A percentile compares a stretch with the other conserved stretches of the same genome.
Conservation (phyloP, 2,797 vertebrate genomes). For the Sylvia borin region DNA sequence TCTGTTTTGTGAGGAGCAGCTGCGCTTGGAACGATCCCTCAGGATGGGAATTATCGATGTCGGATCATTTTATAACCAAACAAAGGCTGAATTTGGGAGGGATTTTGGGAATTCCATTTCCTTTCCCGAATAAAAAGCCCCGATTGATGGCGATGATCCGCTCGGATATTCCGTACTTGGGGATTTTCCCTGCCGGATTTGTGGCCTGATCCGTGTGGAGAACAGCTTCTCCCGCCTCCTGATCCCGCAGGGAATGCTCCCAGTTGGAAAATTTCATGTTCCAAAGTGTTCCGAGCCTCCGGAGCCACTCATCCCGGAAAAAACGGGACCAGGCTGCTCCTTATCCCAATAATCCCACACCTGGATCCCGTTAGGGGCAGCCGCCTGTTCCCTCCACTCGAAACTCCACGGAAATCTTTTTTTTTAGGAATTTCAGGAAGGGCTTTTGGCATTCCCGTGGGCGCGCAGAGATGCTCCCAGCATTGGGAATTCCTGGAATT, state of each 20-base stretch:
- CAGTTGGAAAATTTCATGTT: neutral
- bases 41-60: accelerated
- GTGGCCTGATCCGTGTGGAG: neutral
- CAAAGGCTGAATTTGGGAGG: accelerated
- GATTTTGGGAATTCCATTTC: neutral
- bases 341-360: constrained; percentile 12
- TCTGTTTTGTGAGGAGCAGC: neutral
- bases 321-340: neutral
- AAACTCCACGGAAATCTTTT: neutral
- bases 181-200: neutral
- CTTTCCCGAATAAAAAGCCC: neutral
- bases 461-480: neutral
- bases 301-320: neutral
- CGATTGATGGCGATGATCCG: accelerated
- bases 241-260: neutral
- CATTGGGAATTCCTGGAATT: neutral
- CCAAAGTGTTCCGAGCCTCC: neutral
- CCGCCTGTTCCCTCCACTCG: neutral
- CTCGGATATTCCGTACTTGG: accelerated
- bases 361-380: neutral
- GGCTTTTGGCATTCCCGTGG: neutral
- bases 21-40: accelerated
- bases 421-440: neutral
- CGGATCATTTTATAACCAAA: accelerated
- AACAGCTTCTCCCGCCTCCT: neutral